Evolutionary conservation across 2,888 invertebrate species (phyloP).

Genomic region (Leucophora obtusa): DNA sequence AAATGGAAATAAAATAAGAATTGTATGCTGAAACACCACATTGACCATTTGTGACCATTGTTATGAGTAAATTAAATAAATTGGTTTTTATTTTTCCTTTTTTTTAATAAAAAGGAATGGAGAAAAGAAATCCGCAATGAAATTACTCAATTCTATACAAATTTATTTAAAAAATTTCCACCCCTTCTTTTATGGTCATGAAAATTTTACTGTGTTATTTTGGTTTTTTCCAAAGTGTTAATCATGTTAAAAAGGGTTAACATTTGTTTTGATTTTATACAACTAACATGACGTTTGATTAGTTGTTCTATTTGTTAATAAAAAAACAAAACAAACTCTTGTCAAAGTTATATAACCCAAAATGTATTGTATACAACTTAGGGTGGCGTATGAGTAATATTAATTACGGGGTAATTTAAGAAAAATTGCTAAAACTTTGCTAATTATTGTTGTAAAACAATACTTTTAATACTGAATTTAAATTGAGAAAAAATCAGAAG

Average conservation of each 20-base stretch:
- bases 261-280: conserved; percentile 35
- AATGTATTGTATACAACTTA: not conserved
- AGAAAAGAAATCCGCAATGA: conserved; percentile 36
- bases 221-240: conserved; percentile 49
- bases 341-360: conserved; percentile 1
- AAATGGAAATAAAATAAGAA: conserved; percentile 29
- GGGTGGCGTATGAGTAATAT: conserved; percentile 19
- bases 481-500: too few relatives aligned
- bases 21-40: conserved; percentile 23
- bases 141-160: conserved; percentile 52
- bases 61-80: conserved; percentile 62
- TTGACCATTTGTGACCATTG: conserved; percentile 58
- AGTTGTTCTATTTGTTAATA: conserved; percentile 46
- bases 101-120: conserved; percentile 6
- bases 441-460: too few relatives aligned
- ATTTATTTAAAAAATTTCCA: conserved; percentile 15
- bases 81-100: conserved; percentile 56
- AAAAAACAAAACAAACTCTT: conserved; percentile 36
- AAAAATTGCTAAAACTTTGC: not conserved
- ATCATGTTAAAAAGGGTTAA: conserved; percentile 54
- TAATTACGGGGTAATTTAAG: not conserved
- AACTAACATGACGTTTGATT: conserved; percentile 53
- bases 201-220: conserved; percentile 19
- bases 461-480: too few relatives aligned
- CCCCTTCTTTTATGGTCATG: conserved; percentile 33